Base-by-base conservation (phyloP, 1,140 invertebrate genomes). In the Drosophila serrata region DNA sequence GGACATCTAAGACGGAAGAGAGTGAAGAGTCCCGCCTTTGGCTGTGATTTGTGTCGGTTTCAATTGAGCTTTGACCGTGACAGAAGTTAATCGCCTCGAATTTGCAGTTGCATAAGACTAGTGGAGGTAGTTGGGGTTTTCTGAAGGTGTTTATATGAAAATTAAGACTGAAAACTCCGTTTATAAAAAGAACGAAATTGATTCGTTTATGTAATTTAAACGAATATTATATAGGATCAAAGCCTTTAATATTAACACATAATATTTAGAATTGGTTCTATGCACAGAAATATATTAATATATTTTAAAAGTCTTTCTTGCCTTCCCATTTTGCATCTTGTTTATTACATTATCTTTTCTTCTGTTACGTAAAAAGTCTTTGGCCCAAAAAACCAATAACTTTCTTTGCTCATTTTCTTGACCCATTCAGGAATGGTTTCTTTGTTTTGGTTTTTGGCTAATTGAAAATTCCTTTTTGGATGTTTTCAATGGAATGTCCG, bases 1-100 rank as follows among this genome's bases (percentile, higher is more conserved):
- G 27, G 17, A 67, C 70, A 87, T 86, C 82, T 75, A 67, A 86
- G 82, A 86, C 78, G 82, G 82, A 86, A 87, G 82, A 86, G 74
- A 42, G 40, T 68, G 37, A 1, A 35, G 31, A 53, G 51, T 77
- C 49, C 64, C 64, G 65, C 65, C 65, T 68, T 19, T 63, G 74
- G 59, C 56, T 55, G 43, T 81, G 39, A 60, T 55, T 82, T 80
- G 63, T 76, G 43, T 67, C 53, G 42, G 40, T 40, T 59, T 60
- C 59, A 60, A 85, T 78, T 86, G 73, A 78, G 75, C 78, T 77
- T 80, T 68, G 81, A 77, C 82, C 81, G 76, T 81, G 81, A 86
- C 82, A 86, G 81, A 62, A 65, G 57, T 65, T 60, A 33, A 64
- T 64, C 61, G 19, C 27, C 22, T 29, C 35, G 13, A 55, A 35